Conservation (phyloP, 2,113 vertebrate genomes). For the Rhagologus leucostigma region DNA sequence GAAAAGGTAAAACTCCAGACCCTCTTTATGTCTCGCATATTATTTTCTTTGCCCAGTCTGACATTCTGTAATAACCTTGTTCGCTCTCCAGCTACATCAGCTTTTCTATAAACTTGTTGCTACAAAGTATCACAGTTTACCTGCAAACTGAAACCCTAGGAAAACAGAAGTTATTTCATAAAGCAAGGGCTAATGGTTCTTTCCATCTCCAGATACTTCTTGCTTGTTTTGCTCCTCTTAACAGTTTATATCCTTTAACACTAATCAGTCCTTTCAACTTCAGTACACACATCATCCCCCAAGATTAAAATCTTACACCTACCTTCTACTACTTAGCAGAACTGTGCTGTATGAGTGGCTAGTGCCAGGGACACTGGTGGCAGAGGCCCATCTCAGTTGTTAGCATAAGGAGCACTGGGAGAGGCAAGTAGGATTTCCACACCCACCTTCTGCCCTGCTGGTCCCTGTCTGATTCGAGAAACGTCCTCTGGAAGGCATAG, state of each 20-base stretch:
- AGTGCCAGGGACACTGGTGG: not conserved
- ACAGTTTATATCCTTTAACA: not conserved
- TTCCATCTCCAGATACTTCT: not conserved
- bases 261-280: not conserved
- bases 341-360: not conserved
- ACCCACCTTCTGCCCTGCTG: not conserved
- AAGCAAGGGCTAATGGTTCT: not conserved
- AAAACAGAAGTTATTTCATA: not conserved
- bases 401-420: not conserved
- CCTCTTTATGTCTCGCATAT: not conserved
- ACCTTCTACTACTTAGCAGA: not conserved
- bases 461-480: not conserved
- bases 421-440: not conserved
- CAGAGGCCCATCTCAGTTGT: not conserved
- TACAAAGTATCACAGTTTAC: not conserved
- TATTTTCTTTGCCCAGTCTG: not conserved
- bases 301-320: not conserved
- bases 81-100: rapidly evolving
- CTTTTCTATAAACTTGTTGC: not conserved
- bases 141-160: not conserved
- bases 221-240: not conserved
- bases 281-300: not conserved
- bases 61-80: not conserved
- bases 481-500: not conserved
- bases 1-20: not conserved